Evolutionary conservation across 2,888 invertebrate genomes (phyloP), one percentile per base, ranked within the genome.

Genomic region (Andrena flavipes): DNA sequence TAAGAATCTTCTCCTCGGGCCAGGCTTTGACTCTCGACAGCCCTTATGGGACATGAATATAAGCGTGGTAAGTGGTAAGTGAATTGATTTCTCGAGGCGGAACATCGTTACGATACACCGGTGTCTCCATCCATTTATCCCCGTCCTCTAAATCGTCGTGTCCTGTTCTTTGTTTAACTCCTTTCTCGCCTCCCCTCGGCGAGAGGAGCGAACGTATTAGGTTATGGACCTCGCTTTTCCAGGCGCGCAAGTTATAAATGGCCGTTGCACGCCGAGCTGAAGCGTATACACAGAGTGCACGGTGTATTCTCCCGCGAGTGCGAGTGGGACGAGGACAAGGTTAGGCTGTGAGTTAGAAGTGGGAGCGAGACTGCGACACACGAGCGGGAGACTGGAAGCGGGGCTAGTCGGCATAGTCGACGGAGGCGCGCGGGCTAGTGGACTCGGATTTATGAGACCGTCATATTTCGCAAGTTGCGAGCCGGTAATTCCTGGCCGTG

Each of bases 391-490:
- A 84, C 77, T 78, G 85, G 83, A 84, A 81, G 85, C 80, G 87
- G 78, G 87, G 82, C 86, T 80, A 84, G 84, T 80, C 91, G 91
- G 92, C 84, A 82, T 87, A 88, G 90, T 90, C 90, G 91, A 90
- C 91, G 88, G 91, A 90, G 89, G 91, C 93, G 93, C 92, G 92
- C 90, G 88, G 92, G 93, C 94, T 92, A 92, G 93, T 94, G 92
- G 90, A 90, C 93, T 93, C 91, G 92, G 93, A 95, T 95, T 95
- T 95, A 95, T 95, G 95, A 95, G 94, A 93, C 94, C 95, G 95
- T 95, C 95, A 95, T 95, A 95, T 95, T 95, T 95, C 94, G 95
- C 94, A 95, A 95, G 94, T 95, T 95, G 95, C 95, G 94, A 94
- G 95, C 94, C 94, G 94, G 95, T 95, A 95, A 95, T 95, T 95